A percentile compares a stretch with the other conserved stretches of the same genome.
phyloP scores from a whole-genome alignment of 2,888 invertebrate species.

The Coleophora flavipennella region DNA sequence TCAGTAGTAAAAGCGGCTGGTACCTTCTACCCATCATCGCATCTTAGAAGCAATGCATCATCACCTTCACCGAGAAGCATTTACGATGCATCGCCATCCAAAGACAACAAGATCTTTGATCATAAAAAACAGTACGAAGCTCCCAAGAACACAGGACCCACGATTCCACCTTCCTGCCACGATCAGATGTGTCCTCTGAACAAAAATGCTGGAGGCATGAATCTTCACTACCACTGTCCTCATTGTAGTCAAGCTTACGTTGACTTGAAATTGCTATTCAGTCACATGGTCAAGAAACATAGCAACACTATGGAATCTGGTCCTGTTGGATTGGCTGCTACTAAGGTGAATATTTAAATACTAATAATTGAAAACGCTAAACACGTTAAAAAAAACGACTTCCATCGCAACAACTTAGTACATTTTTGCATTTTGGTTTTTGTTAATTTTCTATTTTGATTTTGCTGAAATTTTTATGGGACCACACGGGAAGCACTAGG shows the following conservation, averaged over 20 bases:
- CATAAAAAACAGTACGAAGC: slow-evolving; percentile 47
- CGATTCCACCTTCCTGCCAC: slow-evolving; percentile 72
- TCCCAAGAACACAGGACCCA: slow-evolving; percentile 49
- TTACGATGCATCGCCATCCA: slow-evolving; percentile 69
- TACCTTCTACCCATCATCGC: slow-evolving; percentile 90
- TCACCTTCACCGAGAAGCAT: slow-evolving; percentile 68
- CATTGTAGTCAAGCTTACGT: slow-evolving; percentile 64
- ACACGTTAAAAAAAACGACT: no score
- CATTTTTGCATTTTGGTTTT: no score
- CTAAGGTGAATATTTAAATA: slow-evolving; percentile 45
- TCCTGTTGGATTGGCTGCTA: slow-evolving; percentile 60
- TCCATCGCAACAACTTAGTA: no score
- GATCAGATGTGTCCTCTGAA: slow-evolving; percentile 67
- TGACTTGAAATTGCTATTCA: slow-evolving; percentile 56
- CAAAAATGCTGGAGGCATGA: slow-evolving; percentile 61
- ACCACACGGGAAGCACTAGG: no score
- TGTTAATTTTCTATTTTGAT: no score
- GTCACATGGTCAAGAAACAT: slow-evolving; percentile 66
- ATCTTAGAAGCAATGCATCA: slow-evolving; percentile 69
- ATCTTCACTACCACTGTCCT: slow-evolving; percentile 62
- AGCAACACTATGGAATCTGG: slow-evolving; percentile 52
- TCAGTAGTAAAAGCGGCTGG: slow-evolving; percentile 94
- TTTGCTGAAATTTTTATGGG: no score
- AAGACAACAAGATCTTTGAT: slow-evolving; percentile 57
- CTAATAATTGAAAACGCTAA: no score